Conservation (phyloP, 2,888 invertebrate genomes). For the Pandemis heparana region DNA sequence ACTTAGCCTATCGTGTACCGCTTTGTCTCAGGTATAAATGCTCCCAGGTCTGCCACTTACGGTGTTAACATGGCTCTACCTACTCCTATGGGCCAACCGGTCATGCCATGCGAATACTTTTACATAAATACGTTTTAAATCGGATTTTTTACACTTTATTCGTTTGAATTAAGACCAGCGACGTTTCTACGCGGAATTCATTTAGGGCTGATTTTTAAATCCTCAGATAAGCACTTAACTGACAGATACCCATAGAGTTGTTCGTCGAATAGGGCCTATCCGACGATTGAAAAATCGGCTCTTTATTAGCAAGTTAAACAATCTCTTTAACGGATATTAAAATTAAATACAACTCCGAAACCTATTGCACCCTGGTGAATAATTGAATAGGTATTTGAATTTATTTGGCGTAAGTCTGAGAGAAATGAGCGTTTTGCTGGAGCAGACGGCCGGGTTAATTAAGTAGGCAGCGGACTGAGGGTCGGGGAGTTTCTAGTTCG, state of each 20-base stretch:
- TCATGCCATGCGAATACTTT: neutral
- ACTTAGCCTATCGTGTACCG: neutral
- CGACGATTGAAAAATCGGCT: no score
- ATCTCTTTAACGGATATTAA: constrained; percentile 15
- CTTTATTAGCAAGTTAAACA: constrained; percentile 24
- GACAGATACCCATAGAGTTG: no score
- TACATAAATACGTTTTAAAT: no score
- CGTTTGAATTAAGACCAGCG: neutral
- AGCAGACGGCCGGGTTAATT: constrained; percentile 24
- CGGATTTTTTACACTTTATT: neutral
- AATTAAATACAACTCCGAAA: constrained; percentile 28
- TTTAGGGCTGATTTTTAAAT: no score
- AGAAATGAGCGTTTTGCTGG: constrained; percentile 34
- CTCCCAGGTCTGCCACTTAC: neutral
- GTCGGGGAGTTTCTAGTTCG: constrained; percentile 14
- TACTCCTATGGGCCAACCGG: neutral
- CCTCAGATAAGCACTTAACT: no score
- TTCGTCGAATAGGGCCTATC: no score
- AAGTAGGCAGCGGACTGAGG: constrained; percentile 25
- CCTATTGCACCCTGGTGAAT: constrained; percentile 32
- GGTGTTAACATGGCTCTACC: neutral
- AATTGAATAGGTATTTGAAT: constrained; percentile 41
- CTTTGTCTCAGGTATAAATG: neutral
- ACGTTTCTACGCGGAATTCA: neutral
- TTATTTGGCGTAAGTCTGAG: constrained; percentile 31